Conservation (phyloP, 1,140 invertebrate species). For the Bombyx mandarina region DNA sequence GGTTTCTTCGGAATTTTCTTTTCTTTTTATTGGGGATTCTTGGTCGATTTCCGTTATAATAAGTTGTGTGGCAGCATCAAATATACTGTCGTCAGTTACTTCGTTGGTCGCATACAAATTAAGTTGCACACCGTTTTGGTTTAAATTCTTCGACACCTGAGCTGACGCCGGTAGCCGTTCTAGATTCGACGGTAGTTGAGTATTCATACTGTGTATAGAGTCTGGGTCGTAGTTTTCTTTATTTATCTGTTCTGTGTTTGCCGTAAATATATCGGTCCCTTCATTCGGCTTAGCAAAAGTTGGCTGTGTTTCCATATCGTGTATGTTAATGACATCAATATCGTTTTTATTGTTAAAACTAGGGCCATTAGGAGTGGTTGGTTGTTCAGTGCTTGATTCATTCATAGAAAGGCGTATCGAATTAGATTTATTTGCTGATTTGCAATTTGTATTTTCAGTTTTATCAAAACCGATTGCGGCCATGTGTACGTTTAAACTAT, state of each 20-base stretch:
- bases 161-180: constrained; percentile 21
- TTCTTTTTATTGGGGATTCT: not conserved
- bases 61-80: constrained; percentile 34
- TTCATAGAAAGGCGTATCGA: constrained; percentile 32
- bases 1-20: constrained; percentile 11
- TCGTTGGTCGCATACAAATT: constrained; percentile 33
- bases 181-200: constrained; percentile 22
- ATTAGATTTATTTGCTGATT: constrained; percentile 40
- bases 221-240: constrained; percentile 4
- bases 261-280: constrained; percentile 11
- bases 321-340: constrained; percentile 19
- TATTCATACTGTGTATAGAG: constrained; percentile 29
- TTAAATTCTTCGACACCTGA: constrained; percentile 26
- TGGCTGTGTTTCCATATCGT: constrained; percentile 37
- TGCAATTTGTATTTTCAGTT: constrained; percentile 46
- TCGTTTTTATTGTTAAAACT: not conserved
- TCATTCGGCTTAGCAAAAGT: constrained; percentile 6
- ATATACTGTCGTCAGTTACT: constrained; percentile 35
- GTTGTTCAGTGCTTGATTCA: constrained; percentile 12
- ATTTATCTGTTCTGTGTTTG: constrained; percentile 25
- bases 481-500: constrained; percentile 31
- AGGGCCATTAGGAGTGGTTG: not conserved
- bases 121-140: constrained; percentile 26
- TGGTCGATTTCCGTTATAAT: constrained; percentile 2
- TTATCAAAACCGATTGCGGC: constrained; percentile 36